phyloP scores from a whole-genome alignment of 2,113 vertebrate species.

The Taurulus bubalis region DNA sequence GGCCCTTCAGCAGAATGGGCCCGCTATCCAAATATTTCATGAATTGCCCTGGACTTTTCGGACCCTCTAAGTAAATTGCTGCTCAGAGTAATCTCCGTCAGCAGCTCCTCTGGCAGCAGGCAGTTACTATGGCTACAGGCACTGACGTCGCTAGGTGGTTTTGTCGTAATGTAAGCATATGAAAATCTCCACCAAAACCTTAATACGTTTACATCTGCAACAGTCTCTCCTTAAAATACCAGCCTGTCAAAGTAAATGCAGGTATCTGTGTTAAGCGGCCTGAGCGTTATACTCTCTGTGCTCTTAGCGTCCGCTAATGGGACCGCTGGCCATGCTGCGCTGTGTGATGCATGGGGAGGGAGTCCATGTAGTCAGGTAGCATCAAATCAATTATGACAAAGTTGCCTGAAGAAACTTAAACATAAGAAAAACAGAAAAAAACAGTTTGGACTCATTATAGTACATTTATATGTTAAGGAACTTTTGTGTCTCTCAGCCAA shows the following conservation, averaged over 20 bases:
- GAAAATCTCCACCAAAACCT: not conserved
- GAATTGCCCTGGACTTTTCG: not conserved
- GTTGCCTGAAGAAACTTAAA: not conserved
- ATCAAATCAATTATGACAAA: not conserved
- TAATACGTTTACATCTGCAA: not conserved
- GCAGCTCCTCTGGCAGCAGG: not conserved
- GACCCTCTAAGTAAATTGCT: not conserved
- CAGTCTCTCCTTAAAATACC: too few relatives aligned
- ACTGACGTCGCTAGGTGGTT: not conserved
- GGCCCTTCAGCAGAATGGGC: too few relatives aligned
- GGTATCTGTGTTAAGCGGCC: too few relatives aligned
- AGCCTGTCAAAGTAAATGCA: too few relatives aligned
- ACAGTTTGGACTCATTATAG: not conserved
- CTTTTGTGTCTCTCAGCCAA: not conserved
- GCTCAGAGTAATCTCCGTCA: not conserved
- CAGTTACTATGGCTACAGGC: not conserved
- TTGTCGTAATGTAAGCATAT: not conserved
- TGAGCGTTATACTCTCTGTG: too few relatives aligned
- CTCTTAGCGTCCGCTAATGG: too few relatives aligned
- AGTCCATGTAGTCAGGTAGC: not conserved
- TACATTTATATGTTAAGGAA: not conserved
- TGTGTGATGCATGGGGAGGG: too few relatives aligned
- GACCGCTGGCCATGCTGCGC: too few relatives aligned
- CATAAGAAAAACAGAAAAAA: not conserved
- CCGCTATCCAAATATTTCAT: too few relatives aligned